These are phyloP conservation scores for Limonius californicus DNA, from an alignment of 1,140 invertebrate species.

Conservation along the genomic window DNA sequence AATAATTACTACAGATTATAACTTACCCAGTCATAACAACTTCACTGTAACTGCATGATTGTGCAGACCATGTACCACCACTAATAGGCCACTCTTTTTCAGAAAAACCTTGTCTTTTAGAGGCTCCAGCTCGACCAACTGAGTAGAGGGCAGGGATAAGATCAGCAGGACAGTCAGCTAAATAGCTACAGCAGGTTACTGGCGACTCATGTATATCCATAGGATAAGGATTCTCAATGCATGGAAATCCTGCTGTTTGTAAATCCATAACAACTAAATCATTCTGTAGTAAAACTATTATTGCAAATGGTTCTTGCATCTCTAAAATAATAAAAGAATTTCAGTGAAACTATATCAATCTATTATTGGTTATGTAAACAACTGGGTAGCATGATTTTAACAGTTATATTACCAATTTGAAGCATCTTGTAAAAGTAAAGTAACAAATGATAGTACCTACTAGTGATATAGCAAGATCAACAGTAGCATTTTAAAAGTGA, in stretches of 20 bases:
- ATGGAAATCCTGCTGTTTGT: slow-evolving; percentile 90
- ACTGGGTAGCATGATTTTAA: slow-evolving; percentile 16
- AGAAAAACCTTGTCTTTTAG: slow-evolving; percentile 77
- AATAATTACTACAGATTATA: too few relatives aligned
- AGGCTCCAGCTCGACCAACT: slow-evolving; percentile 43
- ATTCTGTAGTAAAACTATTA: slow-evolving; percentile 95
- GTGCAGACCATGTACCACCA: slow-evolving; percentile 92
- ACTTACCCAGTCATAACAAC: slow-evolving; percentile 89
- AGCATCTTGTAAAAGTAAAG: too few relatives aligned
- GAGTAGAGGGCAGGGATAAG: slow-evolving; percentile 88
- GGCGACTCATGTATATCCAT: slow-evolving; percentile 99
- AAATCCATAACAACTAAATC: slow-evolving; percentile 98
- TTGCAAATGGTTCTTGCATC: slow-evolving; percentile 94
- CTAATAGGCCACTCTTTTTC: slow-evolving; percentile 94
- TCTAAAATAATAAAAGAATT: slow-evolving; percentile 75
- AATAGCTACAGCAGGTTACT: slow-evolving; percentile 93
- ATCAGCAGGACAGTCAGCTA: slow-evolving; percentile 96
- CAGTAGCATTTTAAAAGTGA: too few relatives aligned
- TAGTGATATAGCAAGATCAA: too few relatives aligned
- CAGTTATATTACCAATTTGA: too few relatives aligned
- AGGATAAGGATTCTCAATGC: slow-evolving; percentile 98
- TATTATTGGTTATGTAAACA: too few relatives aligned
- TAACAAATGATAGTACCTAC: too few relatives aligned
- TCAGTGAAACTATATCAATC: too few relatives aligned
- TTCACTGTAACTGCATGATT: slow-evolving; percentile 93